phyloP scores from a whole-genome alignment of 2,113 vertebrate genomes.

The Etheostoma cragini region DNA sequence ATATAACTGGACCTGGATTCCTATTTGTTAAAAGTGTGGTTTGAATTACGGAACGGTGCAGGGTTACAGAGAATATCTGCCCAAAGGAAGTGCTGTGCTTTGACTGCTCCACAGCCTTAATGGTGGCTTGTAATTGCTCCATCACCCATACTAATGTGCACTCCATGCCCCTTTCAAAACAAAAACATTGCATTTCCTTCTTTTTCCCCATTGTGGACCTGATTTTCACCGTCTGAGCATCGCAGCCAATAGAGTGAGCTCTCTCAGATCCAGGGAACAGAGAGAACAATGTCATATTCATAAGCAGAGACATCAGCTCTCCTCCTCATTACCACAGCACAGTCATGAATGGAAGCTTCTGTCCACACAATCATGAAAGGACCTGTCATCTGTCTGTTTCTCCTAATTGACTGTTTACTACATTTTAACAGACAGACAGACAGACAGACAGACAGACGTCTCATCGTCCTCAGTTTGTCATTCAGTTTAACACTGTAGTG shows the following conservation, averaged over 20 bases:
- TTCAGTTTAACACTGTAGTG: conserved; percentile 48
- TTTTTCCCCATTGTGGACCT: conserved; percentile 61
- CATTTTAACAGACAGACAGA: conserved; percentile 68
- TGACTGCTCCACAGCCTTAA: conserved; percentile 64
- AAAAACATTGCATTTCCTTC: conserved; percentile 77
- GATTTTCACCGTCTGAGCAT: conserved; percentile 68
- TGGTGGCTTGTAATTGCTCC: conserved; percentile 78
- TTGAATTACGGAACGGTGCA: not conserved
- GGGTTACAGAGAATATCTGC: conserved; percentile 39
- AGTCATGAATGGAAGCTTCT: conserved; percentile 83
- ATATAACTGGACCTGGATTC: not conserved
- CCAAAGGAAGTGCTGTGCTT: conserved; percentile 47
- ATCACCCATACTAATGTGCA: conserved; percentile 82
- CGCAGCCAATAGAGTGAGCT: conserved; percentile 69
- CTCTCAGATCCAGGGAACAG: conserved; percentile 76
- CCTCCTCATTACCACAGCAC: conserved; percentile 82
- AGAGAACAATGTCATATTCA: conserved; percentile 86
- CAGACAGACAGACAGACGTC: conserved; percentile 56
- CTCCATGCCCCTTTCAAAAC: conserved; percentile 78
- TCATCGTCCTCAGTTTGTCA: conserved; percentile 67
- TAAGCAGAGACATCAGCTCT: conserved; percentile 76
- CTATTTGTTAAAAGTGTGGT: conserved; percentile 1
- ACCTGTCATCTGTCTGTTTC: conserved; percentile 78
- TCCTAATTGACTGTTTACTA: conserved; percentile 83
- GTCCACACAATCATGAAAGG: conserved; percentile 76